Evolutionary conservation across 1,140 invertebrate genomes (phyloP).

Genomic region (Calephelis nemesis): DNA sequence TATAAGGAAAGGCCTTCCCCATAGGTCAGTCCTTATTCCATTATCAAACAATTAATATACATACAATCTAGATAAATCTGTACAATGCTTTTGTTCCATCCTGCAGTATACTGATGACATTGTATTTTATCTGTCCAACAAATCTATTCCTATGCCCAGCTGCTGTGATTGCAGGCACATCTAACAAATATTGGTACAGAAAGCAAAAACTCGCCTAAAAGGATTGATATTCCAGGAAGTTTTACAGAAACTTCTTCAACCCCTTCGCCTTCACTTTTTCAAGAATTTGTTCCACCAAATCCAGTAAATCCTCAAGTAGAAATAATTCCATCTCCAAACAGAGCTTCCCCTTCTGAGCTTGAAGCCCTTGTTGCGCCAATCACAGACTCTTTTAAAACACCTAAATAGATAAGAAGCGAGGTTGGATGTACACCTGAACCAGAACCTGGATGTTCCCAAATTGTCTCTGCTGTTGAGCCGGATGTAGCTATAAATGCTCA

Average conservation of each 20-base stretch:
- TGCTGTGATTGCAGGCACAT: background rate
- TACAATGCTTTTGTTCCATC: too few relatives aligned
- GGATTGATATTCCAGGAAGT: background rate
- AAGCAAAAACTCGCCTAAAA: background rate
- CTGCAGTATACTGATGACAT: too few relatives aligned
- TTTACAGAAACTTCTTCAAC: constrained; percentile 17
- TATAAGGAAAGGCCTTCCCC: too few relatives aligned
- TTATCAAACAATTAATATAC: too few relatives aligned
- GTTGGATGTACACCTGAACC: constrained; percentile 33
- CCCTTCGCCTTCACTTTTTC: constrained; percentile 36
- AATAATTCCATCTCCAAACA: constrained; percentile 39
- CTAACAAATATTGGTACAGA: background rate
- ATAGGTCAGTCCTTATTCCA: too few relatives aligned
- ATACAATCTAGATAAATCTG: too few relatives aligned
- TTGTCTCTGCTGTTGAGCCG: constrained; percentile 35
- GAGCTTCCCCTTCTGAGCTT: constrained; percentile 32
- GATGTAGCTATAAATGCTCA: constrained; percentile 29
- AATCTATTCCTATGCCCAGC: too few relatives aligned
- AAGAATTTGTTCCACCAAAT: constrained; percentile 30
- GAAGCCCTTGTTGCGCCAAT: constrained; percentile 33
- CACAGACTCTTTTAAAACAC: constrained; percentile 28
- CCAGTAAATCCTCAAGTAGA: constrained; percentile 1
- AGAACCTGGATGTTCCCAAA: constrained; percentile 37
- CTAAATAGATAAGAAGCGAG: constrained; percentile 33
- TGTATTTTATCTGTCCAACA: too few relatives aligned